phyloP scores from a whole-genome alignment of 2,113 vertebrate species.

The Heterotis niloticus region DNA sequence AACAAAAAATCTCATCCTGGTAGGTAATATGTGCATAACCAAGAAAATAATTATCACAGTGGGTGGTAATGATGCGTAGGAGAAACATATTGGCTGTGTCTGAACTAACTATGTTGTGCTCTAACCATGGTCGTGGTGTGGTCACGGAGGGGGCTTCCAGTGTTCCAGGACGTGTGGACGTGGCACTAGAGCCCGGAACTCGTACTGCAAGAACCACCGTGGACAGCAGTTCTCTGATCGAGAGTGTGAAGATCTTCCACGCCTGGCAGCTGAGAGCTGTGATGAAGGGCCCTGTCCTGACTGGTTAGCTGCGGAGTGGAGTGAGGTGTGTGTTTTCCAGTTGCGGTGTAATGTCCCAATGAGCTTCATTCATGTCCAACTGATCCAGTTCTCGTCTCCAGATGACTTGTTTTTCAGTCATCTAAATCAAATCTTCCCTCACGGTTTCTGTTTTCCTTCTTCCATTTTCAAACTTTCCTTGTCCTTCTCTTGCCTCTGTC shows the following conservation, averaged over 20 bases:
- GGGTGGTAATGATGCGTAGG: not conserved
- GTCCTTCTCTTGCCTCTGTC: not conserved
- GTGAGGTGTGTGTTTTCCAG: constrained; percentile 67
- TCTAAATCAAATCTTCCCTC: no score
- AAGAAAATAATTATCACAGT: not conserved
- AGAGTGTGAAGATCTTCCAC: constrained; percentile 74
- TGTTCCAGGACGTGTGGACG: constrained; percentile 85
- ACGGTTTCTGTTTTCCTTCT: not conserved
- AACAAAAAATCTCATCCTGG: not conserved
- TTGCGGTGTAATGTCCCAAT: not conserved
- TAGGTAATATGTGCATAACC: not conserved
- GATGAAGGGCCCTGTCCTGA: constrained; percentile 79
- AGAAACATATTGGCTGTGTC: not conserved
- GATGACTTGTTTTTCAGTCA: no score
- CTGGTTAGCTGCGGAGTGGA: constrained; percentile 86
- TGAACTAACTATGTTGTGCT: not conserved
- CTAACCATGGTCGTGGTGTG: constrained; percentile 1
- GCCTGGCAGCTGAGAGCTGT: constrained; percentile 67
- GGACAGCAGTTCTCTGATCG: constrained; percentile 74
- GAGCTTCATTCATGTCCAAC: not conserved
- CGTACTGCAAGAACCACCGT: constrained; percentile 83
- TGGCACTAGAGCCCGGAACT: constrained; percentile 76
- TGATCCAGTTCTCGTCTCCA: no score
- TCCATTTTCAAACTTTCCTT: not conserved
- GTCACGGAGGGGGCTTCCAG: constrained; percentile 52